Conservation (phyloP, 2,113 vertebrate species). For the Pica pica region DNA sequence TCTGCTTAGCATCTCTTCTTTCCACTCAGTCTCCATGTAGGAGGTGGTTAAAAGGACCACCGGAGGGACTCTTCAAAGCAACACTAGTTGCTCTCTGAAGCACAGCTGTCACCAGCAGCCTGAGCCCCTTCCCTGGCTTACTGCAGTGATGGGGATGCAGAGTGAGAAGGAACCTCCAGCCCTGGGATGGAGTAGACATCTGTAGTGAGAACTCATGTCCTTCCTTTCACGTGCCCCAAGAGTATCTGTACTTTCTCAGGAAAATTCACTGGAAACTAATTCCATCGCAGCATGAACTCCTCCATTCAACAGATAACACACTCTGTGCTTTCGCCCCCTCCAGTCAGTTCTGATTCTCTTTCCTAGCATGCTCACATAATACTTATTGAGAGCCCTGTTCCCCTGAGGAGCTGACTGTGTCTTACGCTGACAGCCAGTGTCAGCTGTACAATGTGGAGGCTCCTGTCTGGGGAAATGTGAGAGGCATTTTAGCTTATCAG, state of each 20-base stretch:
- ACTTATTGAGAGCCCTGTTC: slow-evolving; percentile 8
- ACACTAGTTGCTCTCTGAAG: background rate
- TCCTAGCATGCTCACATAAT: background rate
- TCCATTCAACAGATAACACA: background rate
- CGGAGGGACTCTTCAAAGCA: accelerated
- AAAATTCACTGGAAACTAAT: background rate
- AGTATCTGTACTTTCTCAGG: background rate
- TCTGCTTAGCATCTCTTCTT: background rate
- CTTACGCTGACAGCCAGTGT: slow-evolving; percentile 53
- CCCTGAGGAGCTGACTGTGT: slow-evolving; percentile 38
- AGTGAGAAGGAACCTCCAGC: background rate
- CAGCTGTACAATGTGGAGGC: slow-evolving; percentile 37
- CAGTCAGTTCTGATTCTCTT: background rate
- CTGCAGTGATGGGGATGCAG: background rate
- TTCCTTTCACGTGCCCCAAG: background rate
- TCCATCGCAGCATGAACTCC: background rate
- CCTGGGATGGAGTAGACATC: background rate
- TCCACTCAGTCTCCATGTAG: accelerated
- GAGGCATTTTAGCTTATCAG: slow-evolving; percentile 16
- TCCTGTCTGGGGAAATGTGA: slow-evolving; percentile 50
- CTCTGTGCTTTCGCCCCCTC: background rate
- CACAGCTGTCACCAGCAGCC: background rate
- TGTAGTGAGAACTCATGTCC: background rate
- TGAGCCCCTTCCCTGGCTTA: background rate
- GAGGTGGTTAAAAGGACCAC: background rate